Conservation (phyloP, 2,888 invertebrate genomes). For the Barypeithes pellucidus region DNA sequence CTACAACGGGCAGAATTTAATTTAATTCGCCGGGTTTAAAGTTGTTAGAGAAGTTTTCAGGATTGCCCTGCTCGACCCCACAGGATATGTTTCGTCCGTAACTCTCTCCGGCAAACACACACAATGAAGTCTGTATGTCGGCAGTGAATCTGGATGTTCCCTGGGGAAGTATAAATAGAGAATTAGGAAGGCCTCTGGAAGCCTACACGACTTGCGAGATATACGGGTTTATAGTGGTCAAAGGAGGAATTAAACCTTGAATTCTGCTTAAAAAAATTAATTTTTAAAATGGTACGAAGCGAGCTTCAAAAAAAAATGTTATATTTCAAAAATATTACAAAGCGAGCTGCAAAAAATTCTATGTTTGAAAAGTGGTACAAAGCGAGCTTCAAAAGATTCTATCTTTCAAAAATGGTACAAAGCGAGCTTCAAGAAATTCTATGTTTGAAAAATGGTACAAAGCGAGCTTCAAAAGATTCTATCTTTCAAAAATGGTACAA, state of each 20-base stretch:
- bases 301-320: too few species aligned
- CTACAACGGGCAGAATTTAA: neutral
- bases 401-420: too few species aligned
- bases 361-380: too few species aligned
- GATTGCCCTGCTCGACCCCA: conserved; percentile 19
- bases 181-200: conserved; percentile 19
- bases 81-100: conserved; percentile 23
- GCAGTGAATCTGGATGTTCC: conserved; percentile 18
- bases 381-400: too few species aligned
- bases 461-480: too few species aligned
- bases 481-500: too few species aligned
- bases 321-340: too few species aligned
- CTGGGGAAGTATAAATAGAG: conserved; percentile 25
- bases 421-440: too few species aligned
- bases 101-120: conserved; percentile 24
- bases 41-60: conserved; percentile 22
- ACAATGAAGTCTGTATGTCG: conserved; percentile 29
- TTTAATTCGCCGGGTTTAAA: conserved; percentile 10
- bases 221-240: conserved; percentile 14
- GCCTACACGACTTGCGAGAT: conserved; percentile 20
- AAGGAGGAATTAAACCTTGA: conserved; percentile 15
- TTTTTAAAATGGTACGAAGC: conserved; percentile 1
- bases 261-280: neutral
- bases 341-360: too few species aligned
- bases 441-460: too few species aligned